Evolutionary conservation across 1,140 invertebrate species (phyloP), one percentile per base, ranked within the genome.

Genomic region (Monochamus saltuarius): DNA sequence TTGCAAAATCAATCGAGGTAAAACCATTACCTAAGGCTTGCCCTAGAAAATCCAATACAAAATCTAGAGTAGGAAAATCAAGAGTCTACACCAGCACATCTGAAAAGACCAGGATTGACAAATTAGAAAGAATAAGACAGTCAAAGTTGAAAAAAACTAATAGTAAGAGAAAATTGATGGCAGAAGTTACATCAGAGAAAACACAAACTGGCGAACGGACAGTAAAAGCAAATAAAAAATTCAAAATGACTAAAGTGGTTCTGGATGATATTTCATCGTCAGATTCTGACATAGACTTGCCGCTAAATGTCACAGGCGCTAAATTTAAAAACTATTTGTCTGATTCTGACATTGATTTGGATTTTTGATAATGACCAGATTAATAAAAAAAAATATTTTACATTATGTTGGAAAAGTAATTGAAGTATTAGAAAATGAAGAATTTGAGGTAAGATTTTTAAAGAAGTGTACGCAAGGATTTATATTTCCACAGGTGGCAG

Each of bases 61-160:
- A 47, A 59, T 34, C 10, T n/a, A 29, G 7, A 55, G 10, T 40
- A 17, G 56, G 56, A 43, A 67, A 64, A 54, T 61, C 65, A 45
- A 59, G 52, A 56, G 54, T 66, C 45, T 60, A 60, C 40, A 66
- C 64, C 14, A 22, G 49, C 19, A 64, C 61, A 13, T 59, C 61
- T 37, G 65, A 64, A 50, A 67, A 67, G 38, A 43, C 42, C 13
- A 57, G 50, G 59, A 51, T 64, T 36, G 57, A 64, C 54, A 55
- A 64, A 61, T 52, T 57, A 35, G 52, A 55, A 19, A 51, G 37
- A 54, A 36, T 14, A 29, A 50, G 42, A 52, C 22, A 54, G 11
- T 16, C 14, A 40, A 64, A 64, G 35, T 36, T 22, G 40, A 38
- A 63, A 39, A 53, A 59, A 39, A 37, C 11, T 22, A 50, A 59